phyloP scores from a whole-genome alignment of 2,888 invertebrate genomes.

The Alloscopus bannaensis region DNA sequence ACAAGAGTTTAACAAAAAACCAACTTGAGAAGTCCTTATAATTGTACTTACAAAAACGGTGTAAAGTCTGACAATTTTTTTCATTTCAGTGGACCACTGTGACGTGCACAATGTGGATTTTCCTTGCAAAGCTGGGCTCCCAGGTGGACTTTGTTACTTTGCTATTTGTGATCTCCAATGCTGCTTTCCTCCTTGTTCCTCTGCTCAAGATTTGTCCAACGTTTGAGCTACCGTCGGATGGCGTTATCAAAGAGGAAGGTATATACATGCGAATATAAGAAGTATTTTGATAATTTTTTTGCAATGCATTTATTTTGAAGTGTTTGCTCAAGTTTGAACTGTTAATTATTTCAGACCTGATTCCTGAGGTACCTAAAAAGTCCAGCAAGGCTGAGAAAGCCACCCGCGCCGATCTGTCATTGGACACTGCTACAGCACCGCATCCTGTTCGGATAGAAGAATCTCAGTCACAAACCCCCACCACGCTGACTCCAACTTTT shows the following conservation, averaged over 20 bases:
- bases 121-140: constrained; percentile 67
- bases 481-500: constrained; percentile 40
- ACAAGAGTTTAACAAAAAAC: not conserved
- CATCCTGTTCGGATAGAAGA: constrained; percentile 47
- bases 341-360: constrained; percentile 30
- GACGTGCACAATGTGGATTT: constrained; percentile 63
- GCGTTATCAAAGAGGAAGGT: constrained; percentile 56
- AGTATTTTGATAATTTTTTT: not conserved
- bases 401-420: constrained; percentile 15
- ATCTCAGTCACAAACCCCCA: constrained; percentile 13
- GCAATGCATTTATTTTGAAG: not conserved
- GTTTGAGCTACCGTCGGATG: constrained; percentile 42
- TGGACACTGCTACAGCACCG: constrained; percentile 15
- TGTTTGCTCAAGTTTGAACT: not conserved
- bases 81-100: constrained; percentile 63
- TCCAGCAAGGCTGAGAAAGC: constrained; percentile 7
- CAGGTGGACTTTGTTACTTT: constrained; percentile 66
- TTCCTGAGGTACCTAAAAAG: constrained; percentile 52
- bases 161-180: constrained; percentile 68
- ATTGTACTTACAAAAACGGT: not conserved
- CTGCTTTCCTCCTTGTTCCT: constrained; percentile 66
- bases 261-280: not conserved
- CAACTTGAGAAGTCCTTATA: too few species aligned
- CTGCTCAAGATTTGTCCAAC: constrained; percentile 61
- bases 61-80: not conserved